Evolutionary conservation across 2,888 invertebrate species (phyloP).

Genomic region (Drosophila pseudotakahashii): DNA sequence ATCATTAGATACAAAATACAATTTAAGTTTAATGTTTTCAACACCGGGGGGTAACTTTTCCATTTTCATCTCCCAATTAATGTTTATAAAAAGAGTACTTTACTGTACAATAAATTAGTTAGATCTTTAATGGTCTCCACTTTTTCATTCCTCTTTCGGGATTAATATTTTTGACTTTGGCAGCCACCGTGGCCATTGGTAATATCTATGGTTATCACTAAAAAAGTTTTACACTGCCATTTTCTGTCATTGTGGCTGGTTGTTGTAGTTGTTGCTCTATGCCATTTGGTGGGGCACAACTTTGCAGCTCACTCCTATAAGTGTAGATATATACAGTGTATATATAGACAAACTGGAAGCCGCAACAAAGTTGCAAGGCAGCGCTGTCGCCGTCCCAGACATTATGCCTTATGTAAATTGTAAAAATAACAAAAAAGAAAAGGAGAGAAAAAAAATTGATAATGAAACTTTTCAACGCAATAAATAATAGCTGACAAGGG

Average conservation of each 20-base stretch:
- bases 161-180: not conserved
- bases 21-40: not conserved
- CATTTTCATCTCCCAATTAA: not conserved
- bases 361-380: conserved; percentile 66
- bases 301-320: conserved; percentile 12
- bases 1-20: not conserved
- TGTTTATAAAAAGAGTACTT: too few species aligned
- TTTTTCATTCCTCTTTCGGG: not conserved
- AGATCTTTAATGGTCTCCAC: too few species aligned
- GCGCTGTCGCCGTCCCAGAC: conserved; percentile 46
- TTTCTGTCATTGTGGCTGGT: conserved; percentile 69
- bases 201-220: conserved; percentile 57
- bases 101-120: too few species aligned
- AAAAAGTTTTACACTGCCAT: conserved; percentile 73
- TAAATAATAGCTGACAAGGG: conserved; percentile 65
- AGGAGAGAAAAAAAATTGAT: conserved; percentile 50
- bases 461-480: conserved; percentile 77
- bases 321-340: not conserved
- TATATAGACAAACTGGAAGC: conserved; percentile 39
- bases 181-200: conserved; percentile 56
- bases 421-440: conserved; percentile 14
- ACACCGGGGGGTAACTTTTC: not conserved
- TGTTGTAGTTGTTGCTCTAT: conserved; percentile 48
- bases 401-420: conserved; percentile 71
- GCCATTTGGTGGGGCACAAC: conserved; percentile 57